These are phyloP conservation scores for Araneus ventricosus DNA, from an alignment of 1,140 invertebrate species.

Conservation along the genomic window DNA sequence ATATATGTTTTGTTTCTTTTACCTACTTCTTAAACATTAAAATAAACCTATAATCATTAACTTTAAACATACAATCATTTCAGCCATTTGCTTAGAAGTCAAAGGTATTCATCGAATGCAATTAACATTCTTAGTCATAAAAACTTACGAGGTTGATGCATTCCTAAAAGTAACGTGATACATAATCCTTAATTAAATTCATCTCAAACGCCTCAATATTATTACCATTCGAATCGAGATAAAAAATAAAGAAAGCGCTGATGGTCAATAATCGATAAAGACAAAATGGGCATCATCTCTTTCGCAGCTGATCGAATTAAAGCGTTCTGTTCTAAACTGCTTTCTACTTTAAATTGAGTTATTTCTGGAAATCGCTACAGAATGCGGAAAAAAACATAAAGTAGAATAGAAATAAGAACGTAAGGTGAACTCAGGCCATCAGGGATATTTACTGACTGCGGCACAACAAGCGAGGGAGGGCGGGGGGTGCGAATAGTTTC, in stretches of 20 bases:
- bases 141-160: not conserved
- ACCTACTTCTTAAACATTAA: too few relatives aligned
- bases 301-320: conserved; percentile 20
- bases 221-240: not conserved
- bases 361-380: not conserved
- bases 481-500: not conserved
- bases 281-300: not conserved
- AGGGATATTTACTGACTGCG: conserved; percentile 18
- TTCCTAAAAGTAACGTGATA: not conserved
- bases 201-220: not conserved
- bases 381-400: not conserved
- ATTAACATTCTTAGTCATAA: too few relatives aligned
- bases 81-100: too few relatives aligned
- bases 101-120: too few relatives aligned
- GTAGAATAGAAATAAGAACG: not conserved
- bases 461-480: not conserved
- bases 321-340: not conserved
- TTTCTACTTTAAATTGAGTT: conserved; percentile 46
- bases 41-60: too few relatives aligned
- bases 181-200: not conserved
- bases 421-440: not conserved
- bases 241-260: not conserved
- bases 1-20: too few relatives aligned
- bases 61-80: too few relatives aligned
- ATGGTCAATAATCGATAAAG: not conserved